Conservation (phyloP, 2,797 vertebrate species). For the Lophura swinhoii region DNA sequence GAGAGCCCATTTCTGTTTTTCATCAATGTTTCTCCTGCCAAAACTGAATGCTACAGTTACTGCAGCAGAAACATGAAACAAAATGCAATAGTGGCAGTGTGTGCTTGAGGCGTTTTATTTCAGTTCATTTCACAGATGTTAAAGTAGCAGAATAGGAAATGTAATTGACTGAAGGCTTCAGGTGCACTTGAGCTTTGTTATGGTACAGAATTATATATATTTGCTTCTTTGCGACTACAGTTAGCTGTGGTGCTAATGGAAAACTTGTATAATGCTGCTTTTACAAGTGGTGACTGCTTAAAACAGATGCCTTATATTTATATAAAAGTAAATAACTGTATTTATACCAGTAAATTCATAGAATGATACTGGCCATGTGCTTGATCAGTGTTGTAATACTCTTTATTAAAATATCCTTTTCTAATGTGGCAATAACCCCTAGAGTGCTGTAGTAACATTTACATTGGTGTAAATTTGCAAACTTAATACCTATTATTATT, state of each 20-base stretch:
- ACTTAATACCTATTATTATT: not conserved
- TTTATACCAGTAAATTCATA: not conserved
- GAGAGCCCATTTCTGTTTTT: not conserved
- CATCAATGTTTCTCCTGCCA: not conserved
- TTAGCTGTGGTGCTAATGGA: fast-evolving
- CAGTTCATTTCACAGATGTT: not conserved
- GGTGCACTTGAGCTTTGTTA: not conserved
- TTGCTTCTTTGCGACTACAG: not conserved
- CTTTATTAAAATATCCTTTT: not conserved
- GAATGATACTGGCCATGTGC: not conserved
- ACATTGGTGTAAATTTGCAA: not conserved
- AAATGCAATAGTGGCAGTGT: not conserved
- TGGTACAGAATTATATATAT: not conserved
- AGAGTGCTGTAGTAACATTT: not conserved
- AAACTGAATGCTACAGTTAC: not conserved
- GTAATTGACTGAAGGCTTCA: not conserved
- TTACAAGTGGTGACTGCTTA: not conserved
- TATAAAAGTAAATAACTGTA: not conserved
- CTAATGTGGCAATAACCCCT: not conserved
- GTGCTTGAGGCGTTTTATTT: not conserved
- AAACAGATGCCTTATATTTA: not conserved
- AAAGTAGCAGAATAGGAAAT: not conserved
- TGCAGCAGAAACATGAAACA: not conserved
- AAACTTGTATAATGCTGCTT: not conserved
- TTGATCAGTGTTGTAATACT: not conserved